These are phyloP conservation scores for Trichoplax adhaerens DNA, from an alignment of 37 sponge, comb jelly and placozoan species.

Conservation along the genomic window DNA sequence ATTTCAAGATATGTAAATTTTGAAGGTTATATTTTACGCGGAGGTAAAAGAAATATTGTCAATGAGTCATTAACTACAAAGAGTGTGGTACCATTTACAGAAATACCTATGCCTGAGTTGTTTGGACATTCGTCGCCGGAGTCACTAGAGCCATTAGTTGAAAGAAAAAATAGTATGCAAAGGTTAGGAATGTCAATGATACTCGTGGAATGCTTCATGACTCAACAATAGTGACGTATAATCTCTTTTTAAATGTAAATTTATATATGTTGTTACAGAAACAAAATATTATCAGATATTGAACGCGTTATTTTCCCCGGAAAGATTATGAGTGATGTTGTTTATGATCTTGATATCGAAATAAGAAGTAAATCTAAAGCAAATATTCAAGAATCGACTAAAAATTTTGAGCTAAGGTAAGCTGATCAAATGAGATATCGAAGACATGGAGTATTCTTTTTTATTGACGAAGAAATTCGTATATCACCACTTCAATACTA, in stretches of 20 bases:
- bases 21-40: no score
- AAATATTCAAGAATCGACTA: no score
- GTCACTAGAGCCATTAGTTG: slow-evolving; percentile 16
- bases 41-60: no score
- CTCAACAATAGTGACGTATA: background rate
- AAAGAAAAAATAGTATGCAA: slow-evolving; percentile 8
- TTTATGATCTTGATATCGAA: slow-evolving; percentile 27
- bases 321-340: slow-evolving; percentile 30
- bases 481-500: no score
- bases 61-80: no score
- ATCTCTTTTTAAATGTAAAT: background rate
- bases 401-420: no score
- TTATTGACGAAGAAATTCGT: no score
- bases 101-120: slow-evolving; percentile 7
- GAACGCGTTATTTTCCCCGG: slow-evolving; percentile 20
- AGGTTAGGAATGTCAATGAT: slow-evolving; percentile 6
- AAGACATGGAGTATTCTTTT: no score
- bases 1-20: no score
- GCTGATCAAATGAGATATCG: no score
- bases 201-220: no score
- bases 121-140: slow-evolving; percentile 1
- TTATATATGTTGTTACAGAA: slow-evolving; percentile 7
- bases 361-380: no score
- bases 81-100: slow-evolving; percentile 4
- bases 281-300: slow-evolving; percentile 23